Base-by-base conservation (phyloP, 2,797 vertebrate genomes). In the Sciaenops ocellatus region DNA sequence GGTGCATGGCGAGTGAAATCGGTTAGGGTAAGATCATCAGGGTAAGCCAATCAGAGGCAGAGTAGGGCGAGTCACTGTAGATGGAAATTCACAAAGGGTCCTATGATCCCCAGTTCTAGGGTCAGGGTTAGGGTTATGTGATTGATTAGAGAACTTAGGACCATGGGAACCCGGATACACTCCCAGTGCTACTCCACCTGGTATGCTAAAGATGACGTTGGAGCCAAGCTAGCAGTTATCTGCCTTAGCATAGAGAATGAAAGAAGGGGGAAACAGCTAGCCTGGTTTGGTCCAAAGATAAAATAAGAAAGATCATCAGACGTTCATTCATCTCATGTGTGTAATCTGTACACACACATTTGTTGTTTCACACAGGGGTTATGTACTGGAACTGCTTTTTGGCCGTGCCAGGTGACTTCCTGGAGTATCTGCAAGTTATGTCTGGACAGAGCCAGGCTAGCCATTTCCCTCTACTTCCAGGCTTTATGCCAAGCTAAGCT, bases 351-450 rank as follows among this genome's bases (percentile, higher is more conserved):
- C 6, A 12, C 5, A 47, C 46, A 44, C n/a, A 54, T 65, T 26
- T 50, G 12, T 9, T 15, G 24, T 51, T 75, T 71, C 46, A 28
- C 11, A 15, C 34, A 38, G 52, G 1, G 48, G 20, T 68, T 42
- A 59, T 54, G 26, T n/a, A 55, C 30, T 52, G 65, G 34, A 73
- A 44, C 54, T 41, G 30, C 20, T 48, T 54, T 2, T 60, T 44
- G 17, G 18, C 22, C 2, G 6, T 22, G 24, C 24, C 8, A 48
- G 34, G 0, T 66, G 50, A 47, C 54, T 61, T 61, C 41, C 13
- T 41, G 30, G 24, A 7, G 41, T n/a, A 26, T 52, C 15, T 3
- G 18, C 48, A 51, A 24, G 13, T 51, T 71, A 30, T 28, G 8
- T 34, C 12, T n/a, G 34, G n/a, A 52, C 34, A 26, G n/a, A 57